A percentile compares a stretch with the other conserved stretches of the same genome.
phyloP scores from a whole-genome alignment of 2,797 vertebrate genomes.

The Decapterus maruadsi region DNA sequence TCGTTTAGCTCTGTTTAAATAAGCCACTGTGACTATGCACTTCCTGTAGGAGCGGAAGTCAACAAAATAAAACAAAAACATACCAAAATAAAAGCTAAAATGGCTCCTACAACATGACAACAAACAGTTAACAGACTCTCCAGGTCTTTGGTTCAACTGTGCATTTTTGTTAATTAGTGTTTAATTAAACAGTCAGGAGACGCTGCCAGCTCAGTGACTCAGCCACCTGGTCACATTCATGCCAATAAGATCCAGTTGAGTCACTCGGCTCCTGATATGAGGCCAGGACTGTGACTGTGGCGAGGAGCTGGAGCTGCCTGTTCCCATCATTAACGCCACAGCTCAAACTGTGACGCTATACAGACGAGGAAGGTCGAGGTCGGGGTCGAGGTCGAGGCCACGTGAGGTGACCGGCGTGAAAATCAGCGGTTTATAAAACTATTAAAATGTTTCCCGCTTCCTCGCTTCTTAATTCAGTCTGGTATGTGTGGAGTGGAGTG shows the following conservation, averaged over 20 bases:
- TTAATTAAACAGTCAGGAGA: not conserved
- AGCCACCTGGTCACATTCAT: not conserved
- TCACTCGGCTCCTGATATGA: not conserved
- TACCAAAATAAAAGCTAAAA: too few relatives aligned
- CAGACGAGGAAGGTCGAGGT: slow-evolving; percentile 5
- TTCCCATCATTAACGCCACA: slow-evolving; percentile 14
- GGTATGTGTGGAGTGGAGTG: slow-evolving; percentile 37
- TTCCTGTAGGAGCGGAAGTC: too few relatives aligned
- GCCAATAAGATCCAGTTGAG: slow-evolving; percentile 1
- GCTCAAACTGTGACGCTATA: not conserved
- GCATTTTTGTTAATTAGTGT: not conserved
- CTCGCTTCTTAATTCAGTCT: slow-evolving; percentile 52
- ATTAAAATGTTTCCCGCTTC: slow-evolving; percentile 35
- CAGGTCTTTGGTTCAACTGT: not conserved
- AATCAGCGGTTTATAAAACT: slow-evolving; percentile 30
- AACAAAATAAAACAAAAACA: too few relatives aligned
- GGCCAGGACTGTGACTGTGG: slow-evolving; percentile 1
- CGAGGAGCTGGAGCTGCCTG: not conserved
- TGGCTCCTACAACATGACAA: not conserved
- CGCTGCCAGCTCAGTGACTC: not conserved
- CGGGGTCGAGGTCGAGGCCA: slow-evolving; percentile 22
- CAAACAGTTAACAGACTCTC: not conserved
- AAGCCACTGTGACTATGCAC: too few relatives aligned
- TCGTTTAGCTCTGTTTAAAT: too few relatives aligned
- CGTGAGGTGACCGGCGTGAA: slow-evolving; percentile 29